These are phyloP conservation scores for Dugesia japonica DNA, from an alignment of 2,888 invertebrate genomes.

Conservation along the genomic window DNA sequence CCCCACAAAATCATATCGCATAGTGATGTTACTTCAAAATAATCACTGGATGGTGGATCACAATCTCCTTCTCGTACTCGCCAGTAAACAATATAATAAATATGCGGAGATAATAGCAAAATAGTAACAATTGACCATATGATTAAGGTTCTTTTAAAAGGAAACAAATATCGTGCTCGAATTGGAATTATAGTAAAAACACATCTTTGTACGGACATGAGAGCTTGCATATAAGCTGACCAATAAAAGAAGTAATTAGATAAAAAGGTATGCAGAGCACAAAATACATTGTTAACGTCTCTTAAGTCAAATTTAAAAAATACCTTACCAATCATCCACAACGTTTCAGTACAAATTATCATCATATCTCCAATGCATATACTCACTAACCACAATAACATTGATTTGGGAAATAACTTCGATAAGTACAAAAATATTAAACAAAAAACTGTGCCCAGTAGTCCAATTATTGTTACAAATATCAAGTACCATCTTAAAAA, in stretches of 20 bases:
- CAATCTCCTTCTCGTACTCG: slow-evolving; percentile 25
- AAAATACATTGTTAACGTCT: slow-evolving; percentile 16
- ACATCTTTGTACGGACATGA: slow-evolving; percentile 32
- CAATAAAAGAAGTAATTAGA: slow-evolving; percentile 34
- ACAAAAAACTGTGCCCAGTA: slow-evolving; percentile 32
- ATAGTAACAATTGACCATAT: slow-evolving; percentile 25
- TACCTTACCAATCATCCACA: slow-evolving; percentile 31
- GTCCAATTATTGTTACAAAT: slow-evolving; percentile 21
- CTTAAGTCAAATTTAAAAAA: slow-evolving; percentile 23
- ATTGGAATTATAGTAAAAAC: slow-evolving; percentile 30
- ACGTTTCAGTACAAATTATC: slow-evolving; percentile 30
- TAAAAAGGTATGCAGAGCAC: slow-evolving; percentile 26
- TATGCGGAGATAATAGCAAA: slow-evolving; percentile 21
- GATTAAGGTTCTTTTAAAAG: slow-evolving; percentile 16
- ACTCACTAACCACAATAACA: slow-evolving; percentile 33
- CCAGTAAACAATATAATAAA: slow-evolving; percentile 28
- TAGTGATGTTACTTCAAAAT: slow-evolving; percentile 32
- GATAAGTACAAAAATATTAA: slow-evolving; percentile 29
- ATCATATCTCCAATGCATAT: slow-evolving; percentile 34
- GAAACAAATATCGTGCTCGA: slow-evolving; percentile 23
- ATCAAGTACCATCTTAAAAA: slow-evolving; percentile 32
- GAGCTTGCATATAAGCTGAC: slow-evolving; percentile 34
- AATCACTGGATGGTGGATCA: slow-evolving; percentile 29
- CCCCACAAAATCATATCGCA: slow-evolving; percentile 31
- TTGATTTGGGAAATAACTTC: slow-evolving; percentile 28